phyloP scores from a whole-genome alignment of 2,888 invertebrate genomes.

The Papilio demoleus region DNA sequence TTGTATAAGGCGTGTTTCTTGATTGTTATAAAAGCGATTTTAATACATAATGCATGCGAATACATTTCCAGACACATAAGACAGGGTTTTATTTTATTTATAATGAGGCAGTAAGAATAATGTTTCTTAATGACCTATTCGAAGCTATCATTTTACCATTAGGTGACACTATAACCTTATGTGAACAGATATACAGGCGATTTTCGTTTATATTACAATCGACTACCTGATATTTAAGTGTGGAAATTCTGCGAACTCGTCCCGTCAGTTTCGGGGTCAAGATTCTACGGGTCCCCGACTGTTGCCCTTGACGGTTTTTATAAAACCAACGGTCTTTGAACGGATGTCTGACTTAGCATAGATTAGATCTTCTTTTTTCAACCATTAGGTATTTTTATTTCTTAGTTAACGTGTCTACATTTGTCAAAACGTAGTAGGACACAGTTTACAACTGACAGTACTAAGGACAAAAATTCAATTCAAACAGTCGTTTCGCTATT shows the following conservation, averaged over 20 bases:
- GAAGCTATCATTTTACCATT: slow-evolving; percentile 22
- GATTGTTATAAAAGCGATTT: neutral
- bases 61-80: neutral
- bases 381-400: slow-evolving; percentile 30
- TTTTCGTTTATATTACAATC: slow-evolving; percentile 16
- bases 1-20: neutral
- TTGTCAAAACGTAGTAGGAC: too few species aligned
- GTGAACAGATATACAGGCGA: slow-evolving; percentile 22
- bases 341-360: slow-evolving; percentile 38
- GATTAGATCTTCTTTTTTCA: slow-evolving; percentile 28
- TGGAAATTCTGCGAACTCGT: slow-evolving; percentile 51
- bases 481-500: too few species aligned
- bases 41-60: neutral
- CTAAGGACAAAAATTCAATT: too few species aligned
- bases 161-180: slow-evolving; percentile 35
- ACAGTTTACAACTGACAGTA: too few species aligned
- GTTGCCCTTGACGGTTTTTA: slow-evolving; percentile 76
- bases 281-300: slow-evolving; percentile 74
- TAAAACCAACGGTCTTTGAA: slow-evolving; percentile 59
- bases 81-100: slow-evolving; percentile 1
- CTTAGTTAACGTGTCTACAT: too few species aligned
- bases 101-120: slow-evolving; percentile 23
- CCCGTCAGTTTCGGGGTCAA: slow-evolving; percentile 67
- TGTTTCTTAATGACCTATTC: slow-evolving; percentile 25
- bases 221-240: slow-evolving; percentile 42